Evolutionary conservation across 2,113 vertebrate species (phyloP).

Genomic region (Acrocephalus arundinaceus): DNA sequence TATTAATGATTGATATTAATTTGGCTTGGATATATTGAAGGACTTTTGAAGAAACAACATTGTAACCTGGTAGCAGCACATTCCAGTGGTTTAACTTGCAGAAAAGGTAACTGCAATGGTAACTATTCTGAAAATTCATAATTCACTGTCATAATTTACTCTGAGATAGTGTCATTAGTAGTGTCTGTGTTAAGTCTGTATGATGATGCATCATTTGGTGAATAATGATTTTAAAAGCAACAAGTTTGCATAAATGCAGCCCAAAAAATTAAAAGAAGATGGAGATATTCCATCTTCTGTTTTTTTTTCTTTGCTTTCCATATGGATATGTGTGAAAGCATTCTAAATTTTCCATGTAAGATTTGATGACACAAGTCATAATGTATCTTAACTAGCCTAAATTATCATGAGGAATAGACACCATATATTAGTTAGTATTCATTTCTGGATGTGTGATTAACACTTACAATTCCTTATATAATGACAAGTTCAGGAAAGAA

Average conservation of each 20-base stretch:
- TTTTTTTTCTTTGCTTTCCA: not conserved
- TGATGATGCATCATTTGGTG: not conserved
- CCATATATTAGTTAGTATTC: not conserved
- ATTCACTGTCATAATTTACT: not conserved
- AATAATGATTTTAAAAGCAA: not conserved
- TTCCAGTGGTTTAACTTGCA: not conserved
- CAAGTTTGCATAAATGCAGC: not conserved
- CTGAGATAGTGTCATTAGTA: not conserved
- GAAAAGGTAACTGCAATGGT: not conserved
- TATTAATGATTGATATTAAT: not conserved
- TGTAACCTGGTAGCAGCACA: not conserved
- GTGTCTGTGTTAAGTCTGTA: not conserved
- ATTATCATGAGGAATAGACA: not conserved
- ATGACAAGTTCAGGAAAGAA: not conserved
- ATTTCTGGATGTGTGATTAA: not conserved
- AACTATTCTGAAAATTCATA: not conserved
- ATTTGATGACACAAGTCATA: not conserved
- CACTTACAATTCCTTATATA: not conserved
- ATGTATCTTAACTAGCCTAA: not conserved
- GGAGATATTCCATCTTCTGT: not conserved
- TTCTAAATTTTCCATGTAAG: not conserved
- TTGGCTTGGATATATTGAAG: not conserved
- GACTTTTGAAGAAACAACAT: not conserved
- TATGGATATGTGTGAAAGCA: not conserved
- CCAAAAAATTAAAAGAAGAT: not conserved